These are phyloP conservation scores for Dermatophagoides farinae DNA, from an alignment of 1,140 invertebrate genomes.

Conservation along the genomic window DNA sequence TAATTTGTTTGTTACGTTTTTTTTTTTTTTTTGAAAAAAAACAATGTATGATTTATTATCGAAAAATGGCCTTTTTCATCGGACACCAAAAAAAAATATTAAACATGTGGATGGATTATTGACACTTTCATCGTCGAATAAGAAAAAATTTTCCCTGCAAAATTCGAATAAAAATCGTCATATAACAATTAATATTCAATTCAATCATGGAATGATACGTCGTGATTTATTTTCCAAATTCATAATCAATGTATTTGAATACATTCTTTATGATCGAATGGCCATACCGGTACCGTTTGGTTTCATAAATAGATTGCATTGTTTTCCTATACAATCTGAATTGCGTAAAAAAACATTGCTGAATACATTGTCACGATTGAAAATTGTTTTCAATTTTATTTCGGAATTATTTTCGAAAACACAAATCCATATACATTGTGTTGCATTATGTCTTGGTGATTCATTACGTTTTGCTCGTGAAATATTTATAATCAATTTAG, in stretches of 20 bases:
- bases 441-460: constrained; percentile 3
- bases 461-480: neutral
- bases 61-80: too few species aligned
- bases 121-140: neutral
- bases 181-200: neutral
- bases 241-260: neutral
- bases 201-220: neutral
- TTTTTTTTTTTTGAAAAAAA: too few species aligned
- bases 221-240: neutral
- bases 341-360: neutral
- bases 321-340: neutral
- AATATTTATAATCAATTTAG: neutral
- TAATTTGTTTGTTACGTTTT: too few species aligned
- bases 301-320: neutral
- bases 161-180: neutral
- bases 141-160: neutral
- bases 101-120: neutral
- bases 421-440: neutral
- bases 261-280: neutral
- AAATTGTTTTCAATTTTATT: neutral
- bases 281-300: neutral
- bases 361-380: neutral
- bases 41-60: too few species aligned
- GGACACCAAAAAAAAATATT: neutral
- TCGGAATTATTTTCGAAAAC: neutral